phyloP scores from a whole-genome alignment of 2,797 vertebrate species.

The Bryconaethiops microstoma region DNA sequence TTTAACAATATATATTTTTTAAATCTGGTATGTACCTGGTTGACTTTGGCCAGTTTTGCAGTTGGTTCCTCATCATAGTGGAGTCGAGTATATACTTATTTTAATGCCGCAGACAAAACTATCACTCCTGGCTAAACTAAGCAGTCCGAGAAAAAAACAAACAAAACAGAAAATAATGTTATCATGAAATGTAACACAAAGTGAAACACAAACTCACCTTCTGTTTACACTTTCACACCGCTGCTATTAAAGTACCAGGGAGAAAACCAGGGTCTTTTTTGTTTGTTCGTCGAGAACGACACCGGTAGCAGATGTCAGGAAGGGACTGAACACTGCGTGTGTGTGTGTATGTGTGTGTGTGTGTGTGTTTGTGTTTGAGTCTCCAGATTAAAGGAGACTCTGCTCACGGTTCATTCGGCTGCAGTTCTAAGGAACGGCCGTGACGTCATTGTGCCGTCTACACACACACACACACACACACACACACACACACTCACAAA shows the following conservation, averaged over 20 bases:
- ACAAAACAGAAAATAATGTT: too few relatives aligned
- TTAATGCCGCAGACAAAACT: too few relatives aligned
- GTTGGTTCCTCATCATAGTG: too few relatives aligned
- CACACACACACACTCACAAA: too few relatives aligned
- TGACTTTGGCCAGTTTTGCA: too few relatives aligned
- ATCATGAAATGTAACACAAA: too few relatives aligned
- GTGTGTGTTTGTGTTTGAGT: constrained; percentile 65
- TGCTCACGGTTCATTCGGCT: constrained; percentile 78
- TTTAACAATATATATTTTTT: too few relatives aligned
- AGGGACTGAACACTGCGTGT: constrained; percentile 55
- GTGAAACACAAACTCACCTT: constrained; percentile 3
- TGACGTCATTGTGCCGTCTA: constrained; percentile 83
- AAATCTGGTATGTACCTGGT: too few relatives aligned
- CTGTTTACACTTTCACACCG: neutral
- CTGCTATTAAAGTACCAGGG: constrained; percentile 1
- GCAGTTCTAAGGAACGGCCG: constrained; percentile 78
- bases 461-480: constrained; percentile 18
- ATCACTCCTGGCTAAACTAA: neutral
- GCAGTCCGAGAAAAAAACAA: neutral
- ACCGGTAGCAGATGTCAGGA: constrained; percentile 59
- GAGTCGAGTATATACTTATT: too few relatives aligned
- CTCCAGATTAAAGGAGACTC: constrained; percentile 77
- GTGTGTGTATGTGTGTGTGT: neutral
- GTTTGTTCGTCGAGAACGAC: constrained; percentile 48
- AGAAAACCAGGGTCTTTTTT: neutral